Evolutionary conservation across 1,140 invertebrate species (phyloP).

Genomic region (Anastrepha obliqua): DNA sequence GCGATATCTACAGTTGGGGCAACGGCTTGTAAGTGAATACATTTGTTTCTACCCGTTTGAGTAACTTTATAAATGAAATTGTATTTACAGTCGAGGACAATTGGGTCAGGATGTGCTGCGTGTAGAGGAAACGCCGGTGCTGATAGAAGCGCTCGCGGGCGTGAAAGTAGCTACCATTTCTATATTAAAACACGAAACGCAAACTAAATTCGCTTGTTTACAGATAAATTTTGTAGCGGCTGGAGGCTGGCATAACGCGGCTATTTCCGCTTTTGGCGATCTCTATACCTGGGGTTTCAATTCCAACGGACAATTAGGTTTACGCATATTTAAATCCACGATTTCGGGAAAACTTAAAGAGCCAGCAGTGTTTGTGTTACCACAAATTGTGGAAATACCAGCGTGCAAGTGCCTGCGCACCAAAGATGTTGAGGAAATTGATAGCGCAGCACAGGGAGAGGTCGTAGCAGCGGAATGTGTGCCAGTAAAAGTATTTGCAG

Average conservation of each 20-base stretch:
- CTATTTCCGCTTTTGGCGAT: slow-evolving; percentile 84
- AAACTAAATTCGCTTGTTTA: slow-evolving; percentile 21
- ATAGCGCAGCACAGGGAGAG: neutral
- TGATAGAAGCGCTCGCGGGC: slow-evolving; percentile 84
- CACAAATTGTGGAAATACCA: slow-evolving; percentile 65
- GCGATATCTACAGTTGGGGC: slow-evolving; percentile 87
- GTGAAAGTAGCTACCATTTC: slow-evolving; percentile 75
- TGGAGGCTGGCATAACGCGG: slow-evolving; percentile 90
- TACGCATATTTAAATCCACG: slow-evolving; percentile 73
- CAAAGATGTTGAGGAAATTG: slow-evolving; percentile 67
- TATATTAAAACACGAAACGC: neutral
- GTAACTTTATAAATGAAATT: neutral
- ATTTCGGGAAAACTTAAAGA: slow-evolving; percentile 60
- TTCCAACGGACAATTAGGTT: slow-evolving; percentile 88
- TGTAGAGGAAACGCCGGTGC: slow-evolving; percentile 78
- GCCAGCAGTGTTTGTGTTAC: slow-evolving; percentile 69
- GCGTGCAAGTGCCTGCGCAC: slow-evolving; percentile 75
- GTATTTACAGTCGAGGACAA: slow-evolving; percentile 83
- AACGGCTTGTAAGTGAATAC: slow-evolving; percentile 81
- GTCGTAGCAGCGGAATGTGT: slow-evolving; percentile 63
- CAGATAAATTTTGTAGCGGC: slow-evolving; percentile 81
- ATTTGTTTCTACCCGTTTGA: neutral
- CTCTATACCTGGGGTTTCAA: slow-evolving; percentile 96
- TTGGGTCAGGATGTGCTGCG: slow-evolving; percentile 85
- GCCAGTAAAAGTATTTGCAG: slow-evolving; percentile 80